Evolutionary conservation across 2,797 vertebrate genomes (phyloP), one percentile per base, ranked within the genome.

Genomic region (Sciurus vulgaris): DNA sequence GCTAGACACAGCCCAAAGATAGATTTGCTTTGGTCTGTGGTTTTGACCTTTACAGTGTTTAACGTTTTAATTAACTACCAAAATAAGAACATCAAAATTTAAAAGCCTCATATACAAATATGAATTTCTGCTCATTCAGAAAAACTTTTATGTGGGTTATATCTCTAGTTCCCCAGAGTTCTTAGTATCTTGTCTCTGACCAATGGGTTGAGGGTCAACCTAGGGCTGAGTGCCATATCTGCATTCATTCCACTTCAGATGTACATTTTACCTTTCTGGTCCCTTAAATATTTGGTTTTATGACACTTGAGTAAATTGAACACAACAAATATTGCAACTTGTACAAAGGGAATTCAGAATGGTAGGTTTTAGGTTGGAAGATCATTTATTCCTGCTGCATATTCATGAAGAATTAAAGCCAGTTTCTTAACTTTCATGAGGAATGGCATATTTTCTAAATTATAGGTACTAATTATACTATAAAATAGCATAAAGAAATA

Each of bases 41-140:
- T 87, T 94, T 97, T 88, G 95, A 84, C 84, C 69, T 92, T 88
- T 73, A 69, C 3, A 76, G 13, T 85, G 24, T 82, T 94, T 92
- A 90, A 94, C 63, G 91, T 96, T 96, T 96, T 96, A 96, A 97
- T 96, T 95, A 96, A 76, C 87, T 91, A 94, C 67, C 47, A 91
- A 96, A 97, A 94, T 93, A 93, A 92, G 72, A 72, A 82, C 49
- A 77, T n/a, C 65, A 24, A 63, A 69, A 84, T 87, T 93, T 81
- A 47, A 95, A 93, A 96, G 78, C 44, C 33, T 72, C 74, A 35
- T 59, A 76, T 56, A 61, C 9, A 72, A 41, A 91, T 81, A n/a
- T 73, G 59, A 94, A 89, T 91, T 78, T 96, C 41, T 89, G 17
- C 17, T 79, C 44, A 79, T 69, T 92, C 24, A 65, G 63, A 92